phyloP scores from a whole-genome alignment of 2,888 invertebrate species.

The Argynnis bischoffii region DNA sequence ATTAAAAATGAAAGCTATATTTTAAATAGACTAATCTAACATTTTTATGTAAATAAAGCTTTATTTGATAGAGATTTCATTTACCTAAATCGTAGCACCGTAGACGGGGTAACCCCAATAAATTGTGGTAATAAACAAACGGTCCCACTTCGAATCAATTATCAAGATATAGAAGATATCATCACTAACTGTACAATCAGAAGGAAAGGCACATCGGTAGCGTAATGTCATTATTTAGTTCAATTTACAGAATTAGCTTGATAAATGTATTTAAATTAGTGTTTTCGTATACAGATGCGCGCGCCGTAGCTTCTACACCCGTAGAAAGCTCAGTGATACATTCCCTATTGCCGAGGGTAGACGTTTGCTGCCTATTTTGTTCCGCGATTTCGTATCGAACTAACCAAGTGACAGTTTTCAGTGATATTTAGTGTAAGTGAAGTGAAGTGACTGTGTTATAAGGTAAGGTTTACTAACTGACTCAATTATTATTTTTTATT shows the following conservation, averaged over 20 bases:
- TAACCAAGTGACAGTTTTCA: constrained; percentile 39
- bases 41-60: no score
- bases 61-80: no score
- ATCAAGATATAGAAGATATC: background rate
- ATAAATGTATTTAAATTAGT: constrained; percentile 79
- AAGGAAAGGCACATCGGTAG: background rate
- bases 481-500: background rate
- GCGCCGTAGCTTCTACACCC: constrained; percentile 66
- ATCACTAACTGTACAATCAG: constrained; percentile 5
- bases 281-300: constrained; percentile 73
- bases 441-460: constrained; percentile 38
- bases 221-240: constrained; percentile 70
- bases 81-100: no score
- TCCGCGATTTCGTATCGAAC: constrained; percentile 31
- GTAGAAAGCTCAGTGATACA: constrained; percentile 58
- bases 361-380: constrained; percentile 15
- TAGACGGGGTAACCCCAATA: background rate
- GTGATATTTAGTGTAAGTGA: constrained; percentile 40
- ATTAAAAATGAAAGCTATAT: no score
- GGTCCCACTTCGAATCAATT: background rate
- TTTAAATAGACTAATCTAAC: no score
- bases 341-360: constrained; percentile 29
- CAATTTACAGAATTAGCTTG: constrained; percentile 78
- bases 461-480: constrained; percentile 28
- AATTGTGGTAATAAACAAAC: background rate